Evolutionary conservation across 2,888 invertebrate species (phyloP), one percentile per base, ranked within the genome.

Genomic region (Ectemnius continuus): DNA sequence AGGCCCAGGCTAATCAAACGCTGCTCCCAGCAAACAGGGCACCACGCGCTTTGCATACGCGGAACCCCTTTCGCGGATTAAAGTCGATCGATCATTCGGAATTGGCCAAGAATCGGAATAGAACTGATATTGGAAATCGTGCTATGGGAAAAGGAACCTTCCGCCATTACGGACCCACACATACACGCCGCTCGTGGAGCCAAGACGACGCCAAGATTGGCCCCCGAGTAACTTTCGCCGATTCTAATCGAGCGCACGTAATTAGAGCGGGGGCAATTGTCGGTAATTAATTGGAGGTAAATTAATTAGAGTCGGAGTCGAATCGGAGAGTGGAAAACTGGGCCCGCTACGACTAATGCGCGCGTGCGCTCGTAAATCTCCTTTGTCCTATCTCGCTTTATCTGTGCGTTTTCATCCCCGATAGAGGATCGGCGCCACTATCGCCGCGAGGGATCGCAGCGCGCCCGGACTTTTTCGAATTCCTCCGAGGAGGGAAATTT

Each of bases 71-170:
- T 65, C 65, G 61, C 69, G 83, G 87, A 88, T 88, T 87, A 86
- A 23, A 86, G 83, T 85, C 87, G 88, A 88, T 88, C 79, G 88
- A 87, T 88, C 85, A 78, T 67, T 74, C 75, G 0, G 23, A 23
- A 23, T 23, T 23, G 23, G 23, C 23, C 2, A 23, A 23, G 23
- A 23, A 23, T 23, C 3, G 23, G 23, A 23, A 23, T 23, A 23
- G 23, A 23, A 23, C 3, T 3, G 23, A 23, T 23, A 23, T 23
- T 23, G 3, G 3, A 23, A 23, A 23, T 23, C 23, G 23, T 23
- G 23, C 2, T 3, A 2, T 23, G 23, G 23, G 23, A 36, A 36
- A 8, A 36, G 36, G 36, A 23, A 8, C 36, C 36, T 36, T 36
- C 6, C 6, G 36, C 11, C 36, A 36, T 36, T 36, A 36, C 5